These are phyloP conservation scores for Globodera ellingtonae DNA, from an alignment of 1,140 invertebrate genomes.

Conservation along the genomic window DNA sequence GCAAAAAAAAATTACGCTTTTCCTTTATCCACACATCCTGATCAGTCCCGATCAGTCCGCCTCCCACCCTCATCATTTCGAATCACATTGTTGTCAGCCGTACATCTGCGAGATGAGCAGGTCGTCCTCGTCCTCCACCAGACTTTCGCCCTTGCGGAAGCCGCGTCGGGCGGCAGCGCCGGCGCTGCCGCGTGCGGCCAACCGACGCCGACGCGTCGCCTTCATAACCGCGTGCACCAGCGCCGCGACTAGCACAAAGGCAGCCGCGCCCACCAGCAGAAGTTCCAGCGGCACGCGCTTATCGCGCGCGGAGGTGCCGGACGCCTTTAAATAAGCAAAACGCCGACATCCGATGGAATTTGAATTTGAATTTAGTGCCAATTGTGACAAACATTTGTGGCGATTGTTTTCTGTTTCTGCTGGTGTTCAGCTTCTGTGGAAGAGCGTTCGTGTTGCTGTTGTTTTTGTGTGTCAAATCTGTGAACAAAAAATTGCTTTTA, in stretches of 20 bases:
- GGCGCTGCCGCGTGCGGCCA: constrained; percentile 9
- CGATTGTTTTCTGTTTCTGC: too few relatives aligned
- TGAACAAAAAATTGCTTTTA: too few relatives aligned
- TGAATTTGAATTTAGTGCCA: not conserved
- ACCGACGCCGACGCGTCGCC: constrained; percentile 10
- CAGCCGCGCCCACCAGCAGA: constrained; percentile 17
- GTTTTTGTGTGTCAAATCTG: too few relatives aligned
- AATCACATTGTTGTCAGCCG: constrained; percentile 5
- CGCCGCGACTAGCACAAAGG: constrained; percentile 26
- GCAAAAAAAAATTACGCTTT: too few relatives aligned
- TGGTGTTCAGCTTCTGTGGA: too few relatives aligned
- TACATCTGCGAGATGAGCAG: constrained; percentile 49
- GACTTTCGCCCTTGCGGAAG: constrained; percentile 45
- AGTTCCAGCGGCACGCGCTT: constrained; percentile 29
- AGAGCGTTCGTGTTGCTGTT: too few relatives aligned
- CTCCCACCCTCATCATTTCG: not conserved
- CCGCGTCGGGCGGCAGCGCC: constrained; percentile 17
- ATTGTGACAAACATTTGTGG: not conserved
- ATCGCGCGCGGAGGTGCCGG: not conserved
- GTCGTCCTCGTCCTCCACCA: constrained; percentile 49
- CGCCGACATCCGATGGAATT: not conserved
- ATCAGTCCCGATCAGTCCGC: too few relatives aligned
- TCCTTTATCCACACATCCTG: too few relatives aligned
- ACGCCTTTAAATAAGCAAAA: not conserved
- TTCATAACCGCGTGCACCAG: constrained; percentile 29